These are phyloP conservation scores for Timandra comae DNA, from an alignment of 2,888 invertebrate genomes.

Conservation along the genomic window DNA sequence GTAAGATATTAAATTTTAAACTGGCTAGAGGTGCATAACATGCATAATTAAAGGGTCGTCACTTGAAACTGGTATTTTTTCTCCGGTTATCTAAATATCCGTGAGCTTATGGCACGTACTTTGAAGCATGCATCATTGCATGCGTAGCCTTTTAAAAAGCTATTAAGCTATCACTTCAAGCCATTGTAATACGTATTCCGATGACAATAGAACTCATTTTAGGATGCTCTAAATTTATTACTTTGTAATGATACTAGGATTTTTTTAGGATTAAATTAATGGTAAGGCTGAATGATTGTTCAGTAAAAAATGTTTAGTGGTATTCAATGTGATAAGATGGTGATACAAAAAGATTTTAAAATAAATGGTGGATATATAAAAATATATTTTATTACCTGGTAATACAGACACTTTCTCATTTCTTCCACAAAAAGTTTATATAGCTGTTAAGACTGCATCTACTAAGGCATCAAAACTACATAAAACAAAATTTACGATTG, in stretches of 20 bases:
- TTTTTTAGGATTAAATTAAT: slow-evolving; percentile 6
- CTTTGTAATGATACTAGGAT: slow-evolving; percentile 3
- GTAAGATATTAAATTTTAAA: no score
- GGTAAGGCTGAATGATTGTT: not conserved
- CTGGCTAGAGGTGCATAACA: no score
- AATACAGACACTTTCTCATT: no score
- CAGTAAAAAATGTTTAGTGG: slow-evolving; percentile 3
- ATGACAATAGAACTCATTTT: slow-evolving; percentile 5
- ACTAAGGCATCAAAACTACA: no score
- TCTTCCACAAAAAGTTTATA: no score
- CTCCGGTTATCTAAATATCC: slow-evolving; percentile 10
- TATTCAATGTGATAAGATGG: slow-evolving; percentile 4
- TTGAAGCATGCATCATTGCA: slow-evolving; percentile 20
- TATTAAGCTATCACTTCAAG: slow-evolving; percentile 10
- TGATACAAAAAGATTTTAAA: not conserved
- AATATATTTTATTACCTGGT: no score
- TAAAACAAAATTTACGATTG: no score
- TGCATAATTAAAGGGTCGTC: slow-evolving; percentile 8
- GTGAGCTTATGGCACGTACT: slow-evolving; percentile 13
- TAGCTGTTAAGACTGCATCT: no score
- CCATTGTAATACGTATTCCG: slow-evolving; percentile 6
- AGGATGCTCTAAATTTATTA: not conserved
- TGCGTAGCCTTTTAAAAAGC: slow-evolving; percentile 19
- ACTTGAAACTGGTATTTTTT: slow-evolving; percentile 12
- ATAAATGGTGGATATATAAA: no score